phyloP scores from a whole-genome alignment of 1,140 invertebrate genomes.

The Drosophila orena region DNA sequence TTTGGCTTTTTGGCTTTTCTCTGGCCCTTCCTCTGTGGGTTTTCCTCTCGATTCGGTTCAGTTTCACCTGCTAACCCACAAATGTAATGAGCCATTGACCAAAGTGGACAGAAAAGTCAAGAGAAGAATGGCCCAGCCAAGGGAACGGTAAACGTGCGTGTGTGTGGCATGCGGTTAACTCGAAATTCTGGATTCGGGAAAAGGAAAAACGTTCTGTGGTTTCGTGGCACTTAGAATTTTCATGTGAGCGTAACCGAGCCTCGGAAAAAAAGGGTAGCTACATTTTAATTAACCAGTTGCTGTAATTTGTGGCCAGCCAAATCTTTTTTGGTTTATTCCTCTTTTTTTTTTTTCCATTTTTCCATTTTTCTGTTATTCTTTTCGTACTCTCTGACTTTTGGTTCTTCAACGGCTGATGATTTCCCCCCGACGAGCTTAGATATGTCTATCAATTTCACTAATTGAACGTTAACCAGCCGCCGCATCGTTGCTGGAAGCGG shows the following conservation, averaged over 20 bases:
- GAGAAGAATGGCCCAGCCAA: constrained; percentile 23
- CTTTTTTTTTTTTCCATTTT: constrained; percentile 8
- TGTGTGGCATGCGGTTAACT: constrained; percentile 72
- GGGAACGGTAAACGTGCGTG: constrained; percentile 71
- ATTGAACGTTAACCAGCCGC: constrained; percentile 79
- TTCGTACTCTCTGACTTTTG: constrained; percentile 17
- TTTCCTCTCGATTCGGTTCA: constrained; percentile 53
- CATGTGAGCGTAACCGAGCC: constrained; percentile 56
- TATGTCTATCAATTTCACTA: constrained; percentile 83
- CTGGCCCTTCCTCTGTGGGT: constrained; percentile 11
- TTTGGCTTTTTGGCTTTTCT: background rate
- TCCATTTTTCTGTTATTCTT: background rate
- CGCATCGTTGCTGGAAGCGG: constrained; percentile 43
- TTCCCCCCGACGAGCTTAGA: constrained; percentile 46
- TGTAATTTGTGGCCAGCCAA: constrained; percentile 62
- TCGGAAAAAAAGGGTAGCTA: constrained; percentile 31
- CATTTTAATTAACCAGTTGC: constrained; percentile 72
- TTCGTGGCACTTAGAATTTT: constrained; percentile 59
- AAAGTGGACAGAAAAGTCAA: constrained; percentile 53
- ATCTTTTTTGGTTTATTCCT: constrained; percentile 47
- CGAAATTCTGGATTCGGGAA: constrained; percentile 5
- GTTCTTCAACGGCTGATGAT: constrained; percentile 48
- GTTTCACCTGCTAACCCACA: constrained; percentile 80
- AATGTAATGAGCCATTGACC: constrained; percentile 80
- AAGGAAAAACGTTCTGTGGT: constrained; percentile 55